Evolutionary conservation across 2,888 invertebrate genomes (phyloP), one percentile per base, ranked within the genome.

Genomic region (Drosophila acutilabella): DNA sequence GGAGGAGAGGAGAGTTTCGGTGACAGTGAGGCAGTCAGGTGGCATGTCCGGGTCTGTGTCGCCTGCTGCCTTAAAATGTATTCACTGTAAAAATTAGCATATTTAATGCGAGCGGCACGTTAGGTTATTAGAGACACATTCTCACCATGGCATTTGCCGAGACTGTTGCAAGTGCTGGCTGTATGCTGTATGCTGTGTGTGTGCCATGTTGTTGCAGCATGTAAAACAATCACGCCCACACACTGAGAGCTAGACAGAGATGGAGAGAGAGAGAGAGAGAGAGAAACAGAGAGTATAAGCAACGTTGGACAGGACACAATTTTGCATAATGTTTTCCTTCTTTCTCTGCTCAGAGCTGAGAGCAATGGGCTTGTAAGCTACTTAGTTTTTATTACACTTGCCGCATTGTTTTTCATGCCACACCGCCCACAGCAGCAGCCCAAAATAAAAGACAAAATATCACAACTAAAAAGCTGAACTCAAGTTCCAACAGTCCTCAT

Each of bases 81-180:
- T 85, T 83, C 88, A 79, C 86, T 86, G 89, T 87, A 80, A 86
- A 86, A 88, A 87, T 87, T 87, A 89, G 88, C 87, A 87, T 87
- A 87, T 83, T 87, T 89, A 89, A 87, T 87, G 87, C 77, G 88
- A 82, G 77, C 81, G 79, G 88, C 89, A 89, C 89, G 86, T 89
- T 88, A 81, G 77, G 88, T 86, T 89, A 89, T 86, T 89, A 88
- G 82, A 86, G 77, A 69, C 85, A 77, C 82, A 85, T 87, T 83
- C 87, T 86, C 83, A 83, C 88, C 84, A 71, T 42, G 76, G 42
- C 47, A 54, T 59, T 59, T 59, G 62, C 14, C 42, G 58, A 20
- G 64, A 54, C 48, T 54, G 69, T 69, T 67, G 67, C 62, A 56
- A 71, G 77, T 56, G 76, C 64, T 41, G 69, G 44, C 56, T 44